Evolutionary conservation across 2,888 invertebrate genomes (phyloP), one percentile per base, ranked within the genome.

Genomic region (Phasia obesa): DNA sequence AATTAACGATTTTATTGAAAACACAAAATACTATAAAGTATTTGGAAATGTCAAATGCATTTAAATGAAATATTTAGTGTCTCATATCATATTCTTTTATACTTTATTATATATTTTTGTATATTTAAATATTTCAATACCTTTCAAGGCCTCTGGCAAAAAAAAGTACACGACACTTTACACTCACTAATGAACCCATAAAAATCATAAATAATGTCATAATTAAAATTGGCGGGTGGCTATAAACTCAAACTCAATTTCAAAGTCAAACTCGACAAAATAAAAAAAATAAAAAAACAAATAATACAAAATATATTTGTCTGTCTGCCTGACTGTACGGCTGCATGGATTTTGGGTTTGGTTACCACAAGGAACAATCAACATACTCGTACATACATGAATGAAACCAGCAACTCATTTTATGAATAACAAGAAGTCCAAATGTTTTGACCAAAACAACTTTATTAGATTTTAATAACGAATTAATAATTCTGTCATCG

Each of bases 161-260:
- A 65, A 65, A 60, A 31, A 65, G 75, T 59, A 83, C 79, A 76
- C 79, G 79, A 83, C 79, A 83, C 79, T 79, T 83, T 83, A 83
- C 83, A 83, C 79, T 83, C 75, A 79, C 83, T 83, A 79, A 79
- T 83, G 83, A 79, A 79, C 71, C 71, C 79, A 83, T 83, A 83
- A 83, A 83, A 83, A 79, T 79, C 83, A 83, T 83, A 83, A 83
- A 83, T 83, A 79, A 83, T 83, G 83, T 79, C 83, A 76, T 83
- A 79, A 83, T 83, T 83, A 83, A 83, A 81, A 79, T 71, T 75
- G 82, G 62, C 73, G 77, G 77, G 47, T 73, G 64, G 49, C 64
- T 69, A 70, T 64, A 77, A 69, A 77, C 31, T 62, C 62, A 70
- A 69, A 47, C 47, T 57, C 53, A 76, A 60, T 62, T 38, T 49